Base-by-base conservation (phyloP, 2,113 vertebrate species). In the Arenaria interpres region DNA sequence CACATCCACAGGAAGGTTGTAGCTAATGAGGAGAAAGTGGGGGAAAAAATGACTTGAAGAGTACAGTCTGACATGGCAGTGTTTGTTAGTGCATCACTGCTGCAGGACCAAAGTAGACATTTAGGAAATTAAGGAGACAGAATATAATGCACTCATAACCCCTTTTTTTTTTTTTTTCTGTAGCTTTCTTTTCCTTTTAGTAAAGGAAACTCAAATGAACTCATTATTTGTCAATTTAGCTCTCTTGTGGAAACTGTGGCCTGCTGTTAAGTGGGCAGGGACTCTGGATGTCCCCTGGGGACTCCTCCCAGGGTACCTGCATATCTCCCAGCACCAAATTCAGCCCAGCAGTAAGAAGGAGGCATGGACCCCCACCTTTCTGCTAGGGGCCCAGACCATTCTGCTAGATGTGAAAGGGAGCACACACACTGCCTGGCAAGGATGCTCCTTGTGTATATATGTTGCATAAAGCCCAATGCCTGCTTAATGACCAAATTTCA, bases 361-460 rank as follows among this genome's bases (percentile, higher is more conserved):
- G 35, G 57, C 53, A 74, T 25, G 43, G 74, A 20, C 3, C 5
- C 15, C 17, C 2, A 1, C 4, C 50, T 59, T 22, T 39, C 12
- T 80, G 12, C 51, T 84, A 33, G 20, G 7, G 5, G 4, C 7
- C 10, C 25, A 46, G 46, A n/a, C 10, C 14, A 37, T 9, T 15
- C n/a, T 53, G 13, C 22, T 67, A 14, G 28, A 1, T 1, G 1
- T 30, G n/a, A 30, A 81, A 90, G 23, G 41, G 17, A 88, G 22
- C 8, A 30, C 25, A 32, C 20, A 43, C 22, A 7, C 5, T 33
- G 22, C 12, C 27, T 79, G 28, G 11, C 9, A 92, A 56, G 9
- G 21, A 33, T 41, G 28, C 3, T 75, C 10, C 7, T 85, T 51
- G 7, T 0, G 0, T 20, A 16, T 1, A 16, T 1, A 4, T 2